Evolutionary conservation across 2,888 invertebrate genomes (phyloP).

Genomic region (Ophion obscuratus): DNA sequence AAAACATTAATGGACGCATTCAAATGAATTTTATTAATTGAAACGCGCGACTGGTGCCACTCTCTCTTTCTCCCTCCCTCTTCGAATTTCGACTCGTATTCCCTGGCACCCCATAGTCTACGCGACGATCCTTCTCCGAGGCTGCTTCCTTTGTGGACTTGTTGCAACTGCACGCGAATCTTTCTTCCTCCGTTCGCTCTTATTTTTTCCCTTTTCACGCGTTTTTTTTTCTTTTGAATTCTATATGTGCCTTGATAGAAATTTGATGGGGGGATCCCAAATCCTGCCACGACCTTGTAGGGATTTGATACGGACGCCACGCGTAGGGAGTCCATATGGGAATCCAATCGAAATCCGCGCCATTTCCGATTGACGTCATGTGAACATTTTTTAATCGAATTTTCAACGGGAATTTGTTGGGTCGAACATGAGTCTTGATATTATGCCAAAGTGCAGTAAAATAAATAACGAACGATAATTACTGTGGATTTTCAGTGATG

Average conservation of each 20-base stretch:
- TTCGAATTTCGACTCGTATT: constrained; percentile 12
- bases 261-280: too few relatives aligned
- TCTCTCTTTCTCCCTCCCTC: not conserved
- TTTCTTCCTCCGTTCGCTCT: not conserved
- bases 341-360: too few relatives aligned
- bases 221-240: not conserved
- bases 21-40: constrained; percentile 83
- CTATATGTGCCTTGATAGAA: not conserved
- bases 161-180: constrained; percentile 71
- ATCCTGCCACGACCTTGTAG: too few relatives aligned
- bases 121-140: constrained; percentile 63
- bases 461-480: too few relatives aligned
- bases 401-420: too few relatives aligned
- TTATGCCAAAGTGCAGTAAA: too few relatives aligned
- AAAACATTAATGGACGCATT: constrained; percentile 80
- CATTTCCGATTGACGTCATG: too few relatives aligned
- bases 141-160: constrained; percentile 69
- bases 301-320: too few relatives aligned
- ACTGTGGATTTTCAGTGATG: too few relatives aligned
- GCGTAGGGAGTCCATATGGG: too few relatives aligned
- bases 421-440: too few relatives aligned
- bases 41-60: constrained; percentile 75
- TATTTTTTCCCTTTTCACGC: not conserved
- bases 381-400: too few relatives aligned
- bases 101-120: constrained; percentile 67